Conservation (phyloP, 2,888 invertebrate species). For the Ecdyonurus torrentis region DNA sequence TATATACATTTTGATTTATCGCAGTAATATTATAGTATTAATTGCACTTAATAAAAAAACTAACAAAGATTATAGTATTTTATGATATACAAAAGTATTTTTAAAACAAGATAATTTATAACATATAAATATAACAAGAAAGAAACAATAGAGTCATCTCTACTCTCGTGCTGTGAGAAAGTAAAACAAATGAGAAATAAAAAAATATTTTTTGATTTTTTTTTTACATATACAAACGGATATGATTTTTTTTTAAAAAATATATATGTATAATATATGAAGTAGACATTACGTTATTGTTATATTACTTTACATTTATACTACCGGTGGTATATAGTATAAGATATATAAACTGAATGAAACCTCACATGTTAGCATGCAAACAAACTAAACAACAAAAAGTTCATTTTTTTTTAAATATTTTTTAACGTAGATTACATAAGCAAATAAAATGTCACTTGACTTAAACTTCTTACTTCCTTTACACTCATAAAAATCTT, state of each 20-base stretch:
- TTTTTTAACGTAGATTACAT: no score
- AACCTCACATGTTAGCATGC: neutral
- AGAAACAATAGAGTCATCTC: neutral
- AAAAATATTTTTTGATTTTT: neutral
- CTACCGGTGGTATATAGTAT: no score
- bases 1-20: neutral
- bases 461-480: neutral
- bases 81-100: neutral
- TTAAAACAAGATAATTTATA: neutral
- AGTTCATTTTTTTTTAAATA: no score
- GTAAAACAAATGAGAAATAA: neutral
- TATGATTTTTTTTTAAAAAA: no score
- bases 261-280: no score
- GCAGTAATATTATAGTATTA: neutral
- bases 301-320: neutral
- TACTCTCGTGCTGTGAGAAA: neutral
- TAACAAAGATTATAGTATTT: neutral
- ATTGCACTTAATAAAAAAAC: neutral
- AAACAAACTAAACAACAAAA: neutral
- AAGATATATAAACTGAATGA: no score
- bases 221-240: neutral
- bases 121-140: neutral
- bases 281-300: no score
- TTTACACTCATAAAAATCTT: neutral
- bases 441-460: neutral